Conservation (phyloP, 2,888 invertebrate species). For the Palloptera scutellata region DNA sequence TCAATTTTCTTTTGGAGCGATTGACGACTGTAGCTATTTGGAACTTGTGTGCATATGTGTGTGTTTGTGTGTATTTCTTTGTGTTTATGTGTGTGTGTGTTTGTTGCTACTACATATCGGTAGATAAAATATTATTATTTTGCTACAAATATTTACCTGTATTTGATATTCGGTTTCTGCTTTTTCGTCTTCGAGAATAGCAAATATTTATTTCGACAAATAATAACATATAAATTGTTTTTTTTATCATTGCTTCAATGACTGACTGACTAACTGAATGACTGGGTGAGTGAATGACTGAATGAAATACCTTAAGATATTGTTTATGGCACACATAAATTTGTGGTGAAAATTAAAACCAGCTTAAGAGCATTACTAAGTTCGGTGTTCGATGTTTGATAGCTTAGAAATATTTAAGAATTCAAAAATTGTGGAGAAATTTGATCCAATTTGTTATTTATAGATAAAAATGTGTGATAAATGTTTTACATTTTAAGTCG, state of each 20-base stretch:
- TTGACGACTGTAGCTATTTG: not conserved
- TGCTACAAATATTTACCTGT: not conserved
- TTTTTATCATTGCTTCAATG: not conserved
- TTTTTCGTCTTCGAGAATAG: not conserved
- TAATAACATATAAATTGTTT: not conserved
- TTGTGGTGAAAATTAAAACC: too few species aligned
- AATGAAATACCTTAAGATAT: not conserved
- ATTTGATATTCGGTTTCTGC: slow-evolving; percentile 9
- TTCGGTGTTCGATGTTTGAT: too few species aligned
- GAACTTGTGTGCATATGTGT: slow-evolving; percentile 10
- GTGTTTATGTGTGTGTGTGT: not conserved
- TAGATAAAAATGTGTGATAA: too few species aligned
- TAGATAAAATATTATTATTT: not conserved
- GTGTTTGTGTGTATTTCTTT: not conserved
- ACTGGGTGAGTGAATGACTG: not conserved
- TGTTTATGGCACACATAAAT: too few species aligned
- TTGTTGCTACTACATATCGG: not conserved
- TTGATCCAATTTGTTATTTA: too few species aligned
- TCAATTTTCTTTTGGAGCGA: slow-evolving; percentile 25
- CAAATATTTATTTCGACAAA: slow-evolving; percentile 1
- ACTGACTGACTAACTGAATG: not conserved
- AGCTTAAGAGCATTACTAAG: too few species aligned
- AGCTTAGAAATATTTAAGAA: too few species aligned
- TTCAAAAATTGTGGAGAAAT: too few species aligned
- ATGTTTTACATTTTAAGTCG: too few species aligned